A percentile compares a stretch with the other conserved stretches of the same genome.
Evolutionary conservation across 1,140 invertebrate genomes (phyloP).

Genomic region (Drosophila suzukii): DNA sequence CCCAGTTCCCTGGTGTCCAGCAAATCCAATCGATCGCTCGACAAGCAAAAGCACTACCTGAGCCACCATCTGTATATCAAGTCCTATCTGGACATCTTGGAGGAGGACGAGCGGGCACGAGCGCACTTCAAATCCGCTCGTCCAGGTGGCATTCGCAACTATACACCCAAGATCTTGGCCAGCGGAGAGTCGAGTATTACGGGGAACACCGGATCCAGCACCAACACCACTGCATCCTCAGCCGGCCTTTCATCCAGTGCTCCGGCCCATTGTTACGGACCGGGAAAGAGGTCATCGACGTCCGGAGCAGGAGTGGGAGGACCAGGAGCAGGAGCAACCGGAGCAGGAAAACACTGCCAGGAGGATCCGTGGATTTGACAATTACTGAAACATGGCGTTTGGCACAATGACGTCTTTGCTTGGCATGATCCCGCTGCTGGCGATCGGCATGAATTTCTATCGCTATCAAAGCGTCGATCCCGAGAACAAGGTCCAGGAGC

Average conservation of each 20-base stretch:
- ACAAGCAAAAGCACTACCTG: slow-evolving; percentile 86
- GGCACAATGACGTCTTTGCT: slow-evolving; percentile 86
- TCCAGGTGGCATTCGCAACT: slow-evolving; percentile 87
- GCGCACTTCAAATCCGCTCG: slow-evolving; percentile 84
- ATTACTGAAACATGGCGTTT: slow-evolving; percentile 84
- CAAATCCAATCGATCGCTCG: slow-evolving; percentile 85
- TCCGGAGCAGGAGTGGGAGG: not conserved
- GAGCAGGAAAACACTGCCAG: slow-evolving; percentile 36
- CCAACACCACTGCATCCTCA: slow-evolving; percentile 7
- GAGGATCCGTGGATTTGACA: slow-evolving; percentile 84
- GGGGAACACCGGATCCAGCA: not conserved
- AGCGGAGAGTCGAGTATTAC: slow-evolving; percentile 48
- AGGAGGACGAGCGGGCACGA: slow-evolving; percentile 84
- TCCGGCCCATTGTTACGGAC: slow-evolving; percentile 48
- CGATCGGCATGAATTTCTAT: slow-evolving; percentile 91
- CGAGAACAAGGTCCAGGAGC: slow-evolving; percentile 90
- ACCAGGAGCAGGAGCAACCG: slow-evolving; percentile 9
- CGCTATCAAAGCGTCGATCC: slow-evolving; percentile 92
- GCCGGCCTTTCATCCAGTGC: slow-evolving; percentile 62
- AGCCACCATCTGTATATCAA: slow-evolving; percentile 87
- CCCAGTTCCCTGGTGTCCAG: slow-evolving; percentile 60
- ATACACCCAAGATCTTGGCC: slow-evolving; percentile 88
- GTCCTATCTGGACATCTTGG: slow-evolving; percentile 86
- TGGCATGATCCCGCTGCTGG: slow-evolving; percentile 91
- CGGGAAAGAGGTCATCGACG: slow-evolving; percentile 3